A percentile compares a stretch with the other conserved stretches of the same genome.
Conservation (phyloP, 2,113 vertebrate genomes). For the Menura novaehollandiae region DNA sequence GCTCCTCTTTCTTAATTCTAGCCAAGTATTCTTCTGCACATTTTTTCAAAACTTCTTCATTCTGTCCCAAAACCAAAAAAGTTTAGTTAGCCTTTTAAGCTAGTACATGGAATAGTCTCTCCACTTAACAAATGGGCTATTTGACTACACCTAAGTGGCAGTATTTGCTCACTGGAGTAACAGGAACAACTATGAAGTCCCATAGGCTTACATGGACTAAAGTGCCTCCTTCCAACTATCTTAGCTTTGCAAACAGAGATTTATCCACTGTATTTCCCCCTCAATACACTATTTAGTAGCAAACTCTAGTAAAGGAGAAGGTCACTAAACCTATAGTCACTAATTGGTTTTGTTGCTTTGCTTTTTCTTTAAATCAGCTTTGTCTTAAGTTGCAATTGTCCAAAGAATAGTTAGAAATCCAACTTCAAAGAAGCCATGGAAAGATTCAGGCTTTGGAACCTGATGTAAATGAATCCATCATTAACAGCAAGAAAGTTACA, state of each 20-base stretch:
- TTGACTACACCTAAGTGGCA: not conserved
- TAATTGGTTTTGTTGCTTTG: not conserved
- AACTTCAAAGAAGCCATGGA: not conserved
- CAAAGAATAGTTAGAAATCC: not conserved
- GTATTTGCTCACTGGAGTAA: not conserved
- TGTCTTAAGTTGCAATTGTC: not conserved
- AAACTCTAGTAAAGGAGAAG: not conserved
- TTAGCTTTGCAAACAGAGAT: not conserved
- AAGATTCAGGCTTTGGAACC: not conserved
- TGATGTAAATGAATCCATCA: not conserved
- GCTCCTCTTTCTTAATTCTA: constrained; percentile 83
- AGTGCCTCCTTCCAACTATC: not conserved
- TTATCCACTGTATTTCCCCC: not conserved
- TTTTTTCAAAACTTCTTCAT: constrained; percentile 87
- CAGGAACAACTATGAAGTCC: not conserved
- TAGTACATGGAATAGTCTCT: not conserved
- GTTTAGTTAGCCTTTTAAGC: not conserved
- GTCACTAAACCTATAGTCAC: not conserved
- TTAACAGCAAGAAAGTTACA: not conserved
- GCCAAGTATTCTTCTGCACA: constrained; percentile 81
- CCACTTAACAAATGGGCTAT: not conserved
- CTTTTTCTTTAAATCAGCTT: not conserved
- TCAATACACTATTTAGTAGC: not conserved
- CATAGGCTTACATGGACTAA: not conserved
- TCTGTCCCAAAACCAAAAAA: constrained; percentile 65